Percentiles rank a stretch among this genome's conserved stretches.
These are phyloP conservation scores for Eupithecia dodoneata DNA, from an alignment of 2,888 invertebrate genomes.

Conservation along the genomic window DNA sequence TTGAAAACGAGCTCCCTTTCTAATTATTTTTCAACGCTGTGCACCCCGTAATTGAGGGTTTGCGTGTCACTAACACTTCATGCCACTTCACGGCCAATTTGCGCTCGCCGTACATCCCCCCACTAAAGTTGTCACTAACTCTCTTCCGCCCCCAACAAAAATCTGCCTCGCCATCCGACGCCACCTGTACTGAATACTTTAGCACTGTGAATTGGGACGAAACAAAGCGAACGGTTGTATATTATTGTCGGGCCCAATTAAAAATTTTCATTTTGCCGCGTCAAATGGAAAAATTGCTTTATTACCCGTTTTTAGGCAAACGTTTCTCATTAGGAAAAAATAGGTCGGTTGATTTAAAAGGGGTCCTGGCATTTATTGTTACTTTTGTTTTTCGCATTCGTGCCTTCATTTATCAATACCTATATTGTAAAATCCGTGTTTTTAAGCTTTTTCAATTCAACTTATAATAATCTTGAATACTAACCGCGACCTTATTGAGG, in stretches of 20 bases:
- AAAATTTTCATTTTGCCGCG: slow-evolving; percentile 56
- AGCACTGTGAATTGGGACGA: slow-evolving; percentile 48
- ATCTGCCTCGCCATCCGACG: slow-evolving; percentile 26
- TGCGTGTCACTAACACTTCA: slow-evolving; percentile 68
- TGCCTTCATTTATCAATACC: neutral
- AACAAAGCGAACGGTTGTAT: slow-evolving; percentile 58
- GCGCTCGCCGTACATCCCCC: slow-evolving; percentile 33
- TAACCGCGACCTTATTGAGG: neutral
- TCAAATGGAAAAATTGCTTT: slow-evolving; percentile 51
- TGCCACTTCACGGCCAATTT: slow-evolving; percentile 56
- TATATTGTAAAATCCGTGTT: neutral
- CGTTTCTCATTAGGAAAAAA: slow-evolving; percentile 39
- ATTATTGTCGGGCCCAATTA: slow-evolving; percentile 63
- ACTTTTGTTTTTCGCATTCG: slow-evolving; percentile 1
- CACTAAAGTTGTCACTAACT: slow-evolving; percentile 34
- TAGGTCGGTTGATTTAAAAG: slow-evolving; percentile 36
- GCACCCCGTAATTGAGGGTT: slow-evolving; percentile 68
- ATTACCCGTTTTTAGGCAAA: slow-evolving; percentile 47
- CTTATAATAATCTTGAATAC: neutral
- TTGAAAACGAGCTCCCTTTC: slow-evolving; percentile 54
- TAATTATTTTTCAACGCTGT: slow-evolving; percentile 76
- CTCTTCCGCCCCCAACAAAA: slow-evolving; percentile 23
- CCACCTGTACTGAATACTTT: slow-evolving; percentile 36
- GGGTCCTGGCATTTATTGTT: neutral
- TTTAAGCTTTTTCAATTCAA: neutral